These are phyloP conservation scores for Cynaeus angustus DNA, from an alignment of 2,888 invertebrate species.

Conservation along the genomic window DNA sequence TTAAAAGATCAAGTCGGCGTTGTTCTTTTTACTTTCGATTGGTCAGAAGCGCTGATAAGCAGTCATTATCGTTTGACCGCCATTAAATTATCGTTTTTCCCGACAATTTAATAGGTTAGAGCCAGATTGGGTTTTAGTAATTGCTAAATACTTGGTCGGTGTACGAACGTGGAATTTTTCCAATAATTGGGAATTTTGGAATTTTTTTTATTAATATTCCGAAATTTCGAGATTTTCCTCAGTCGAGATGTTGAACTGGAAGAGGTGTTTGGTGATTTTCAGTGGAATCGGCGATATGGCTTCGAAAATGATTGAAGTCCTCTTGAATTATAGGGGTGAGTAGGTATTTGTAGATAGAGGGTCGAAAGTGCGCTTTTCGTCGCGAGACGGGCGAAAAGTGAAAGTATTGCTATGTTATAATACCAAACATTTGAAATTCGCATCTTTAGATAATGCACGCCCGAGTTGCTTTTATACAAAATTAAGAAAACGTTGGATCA, in stretches of 20 bases:
- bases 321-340: constrained; percentile 42
- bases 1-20: constrained; percentile 24
- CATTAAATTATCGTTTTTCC: constrained; percentile 32
- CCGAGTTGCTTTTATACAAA: too few relatives aligned
- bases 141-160: neutral
- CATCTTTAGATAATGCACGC: too few relatives aligned
- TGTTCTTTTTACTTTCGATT: constrained; percentile 7
- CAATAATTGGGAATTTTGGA: constrained; percentile 1
- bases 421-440: too few relatives aligned
- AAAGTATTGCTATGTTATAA: neutral
- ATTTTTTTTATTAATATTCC: neutral
- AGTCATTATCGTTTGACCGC: constrained; percentile 30
- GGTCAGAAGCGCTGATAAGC: constrained; percentile 3
- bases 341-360: neutral
- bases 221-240: neutral
- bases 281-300: constrained; percentile 42
- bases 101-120: constrained; percentile 22
- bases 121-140: constrained; percentile 7
- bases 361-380: neutral
- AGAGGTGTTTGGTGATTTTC: constrained; percentile 37
- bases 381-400: neutral
- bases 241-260: constrained; percentile 35
- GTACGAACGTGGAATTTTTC: neutral
- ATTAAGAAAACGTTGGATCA: too few relatives aligned
- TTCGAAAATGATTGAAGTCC: constrained; percentile 37